Percentiles rank a stretch among this genome's conserved stretches.
phyloP scores from a whole-genome alignment of 2,113 vertebrate species.

The Morphnarchus princeps region DNA sequence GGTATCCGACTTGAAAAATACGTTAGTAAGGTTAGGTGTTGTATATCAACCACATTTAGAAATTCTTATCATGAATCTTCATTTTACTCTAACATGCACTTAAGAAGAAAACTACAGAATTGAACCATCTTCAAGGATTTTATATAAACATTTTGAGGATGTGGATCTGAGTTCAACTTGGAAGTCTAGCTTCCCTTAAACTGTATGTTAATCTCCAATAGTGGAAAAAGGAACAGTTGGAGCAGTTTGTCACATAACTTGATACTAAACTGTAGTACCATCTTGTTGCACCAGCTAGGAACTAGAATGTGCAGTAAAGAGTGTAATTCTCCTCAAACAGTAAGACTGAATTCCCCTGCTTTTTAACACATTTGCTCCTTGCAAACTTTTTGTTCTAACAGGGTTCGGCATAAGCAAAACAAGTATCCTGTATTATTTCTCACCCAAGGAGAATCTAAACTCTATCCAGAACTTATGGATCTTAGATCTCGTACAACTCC shows the following conservation, averaged over 20 bases:
- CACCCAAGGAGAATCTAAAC: constrained; percentile 88
- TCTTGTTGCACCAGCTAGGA: neutral
- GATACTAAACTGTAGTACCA: neutral
- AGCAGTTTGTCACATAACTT: neutral
- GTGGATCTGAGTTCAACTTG: neutral
- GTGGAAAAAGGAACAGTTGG: neutral
- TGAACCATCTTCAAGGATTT: neutral
- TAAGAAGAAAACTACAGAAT: neutral
- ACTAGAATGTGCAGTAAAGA: neutral
- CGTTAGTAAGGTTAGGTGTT: neutral
- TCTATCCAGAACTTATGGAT: constrained; percentile 95
- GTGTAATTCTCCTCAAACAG: neutral
- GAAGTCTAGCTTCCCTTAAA: neutral
- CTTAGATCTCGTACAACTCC: constrained; percentile 88
- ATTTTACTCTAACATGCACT: neutral
- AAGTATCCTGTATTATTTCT: constrained; percentile 96
- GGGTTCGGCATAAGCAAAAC: constrained; percentile 96
- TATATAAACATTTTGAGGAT: neutral
- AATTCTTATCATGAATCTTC: rapidly evolving
- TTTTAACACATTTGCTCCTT: neutral
- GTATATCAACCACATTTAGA: neutral
- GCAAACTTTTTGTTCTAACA: constrained; percentile 7
- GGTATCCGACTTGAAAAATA: neutral
- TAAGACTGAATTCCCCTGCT: neutral
- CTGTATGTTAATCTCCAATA: neutral